phyloP scores from a whole-genome alignment of 2,888 invertebrate species.

The Loripinus fragilis region DNA sequence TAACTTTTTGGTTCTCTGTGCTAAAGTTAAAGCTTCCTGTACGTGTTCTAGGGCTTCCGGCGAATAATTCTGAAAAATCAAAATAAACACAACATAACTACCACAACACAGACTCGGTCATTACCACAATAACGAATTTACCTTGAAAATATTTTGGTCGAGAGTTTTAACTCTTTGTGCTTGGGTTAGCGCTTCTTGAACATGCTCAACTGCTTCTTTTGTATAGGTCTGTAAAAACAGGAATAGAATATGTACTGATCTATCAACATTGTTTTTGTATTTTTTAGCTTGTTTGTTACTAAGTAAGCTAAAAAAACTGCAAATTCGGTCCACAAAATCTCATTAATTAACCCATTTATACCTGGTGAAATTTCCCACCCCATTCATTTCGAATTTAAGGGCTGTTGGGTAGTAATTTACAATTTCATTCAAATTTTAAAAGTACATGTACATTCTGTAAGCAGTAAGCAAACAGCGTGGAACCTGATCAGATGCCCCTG shows the following conservation, averaged over 20 bases:
- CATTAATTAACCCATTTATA: too few species aligned
- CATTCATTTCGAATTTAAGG: too few species aligned
- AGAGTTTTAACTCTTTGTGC: slow-evolving; percentile 86
- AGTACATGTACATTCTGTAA: too few species aligned
- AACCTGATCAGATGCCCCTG: too few species aligned
- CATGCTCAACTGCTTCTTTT: slow-evolving; percentile 97
- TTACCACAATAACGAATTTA: slow-evolving; percentile 81
- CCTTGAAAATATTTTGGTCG: slow-evolving; percentile 98
- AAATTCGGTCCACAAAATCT: too few species aligned
- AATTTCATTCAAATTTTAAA: too few species aligned
- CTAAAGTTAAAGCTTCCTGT: slow-evolving; percentile 98
- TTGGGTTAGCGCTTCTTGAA: slow-evolving; percentile 99
- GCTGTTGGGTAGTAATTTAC: too few species aligned
- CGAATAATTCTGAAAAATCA: slow-evolving; percentile 94
- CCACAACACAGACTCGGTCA: not conserved
- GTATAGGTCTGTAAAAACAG: slow-evolving; percentile 94
- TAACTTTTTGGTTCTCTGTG: slow-evolving; percentile 85
- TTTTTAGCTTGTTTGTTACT: too few species aligned
- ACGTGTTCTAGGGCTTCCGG: slow-evolving; percentile 98
- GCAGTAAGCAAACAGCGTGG: too few species aligned
- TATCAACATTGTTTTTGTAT: too few species aligned
- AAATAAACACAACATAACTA: slow-evolving; percentile 1
- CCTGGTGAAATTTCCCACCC: too few species aligned
- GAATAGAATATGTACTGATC: not conserved
- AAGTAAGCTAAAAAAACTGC: too few species aligned